Evolutionary conservation across 2,113 vertebrate genomes (phyloP), one percentile per base, ranked within the genome.

Genomic region (Emydocephalus ijimae): DNA sequence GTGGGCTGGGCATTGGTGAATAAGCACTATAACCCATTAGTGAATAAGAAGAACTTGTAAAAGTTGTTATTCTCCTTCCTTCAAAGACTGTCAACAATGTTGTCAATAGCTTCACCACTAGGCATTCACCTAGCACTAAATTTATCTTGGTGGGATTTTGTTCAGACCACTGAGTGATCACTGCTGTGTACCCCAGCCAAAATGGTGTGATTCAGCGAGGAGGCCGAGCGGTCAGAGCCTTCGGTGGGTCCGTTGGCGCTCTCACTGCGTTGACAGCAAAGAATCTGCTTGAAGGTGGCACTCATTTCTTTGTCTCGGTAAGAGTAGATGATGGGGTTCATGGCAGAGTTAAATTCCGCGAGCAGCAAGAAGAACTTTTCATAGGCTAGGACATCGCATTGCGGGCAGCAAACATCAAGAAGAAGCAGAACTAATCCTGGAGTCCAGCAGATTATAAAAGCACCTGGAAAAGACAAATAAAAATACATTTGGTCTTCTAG

Each of bases 271-370:
- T 99, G 99, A 96, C 99, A 99, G 96, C 99, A 99, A 81, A 99
- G 98, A 96, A 99, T 99, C 97, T 99, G 99, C 92, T 98, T 98
- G 97, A 99, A 99, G 86, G 99, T 99, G 0, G 99, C 97, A 0
- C 99, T 99, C 99, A 99, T 99, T 96, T 99, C 99, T 94, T 99
- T 99, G 97, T 99, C 99, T 0, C 99, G 98, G 95, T 99, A 99
- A 64, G 99, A 99, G 97, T 99, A 99, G 97, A 99, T 99, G 97
- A 99, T 99, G 95, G 99, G 99, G 96, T 99, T 99, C 99, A 99
- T 99, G 95, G 99, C 99, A 0, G 99, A 99, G 97, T 99, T 99
- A 98, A 99, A 99, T 96, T 99, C 99, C 0, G 99, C 99, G 3
- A 99, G 97, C 81, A 99, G 98, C 26, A 99, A 98, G 97, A 99